Percentiles rank a stretch among this genome's conserved stretches.
These are phyloP conservation scores for Pseudococcus jackbeardsleyi DNA, from an alignment of 2,888 invertebrate genomes.

Conservation along the genomic window DNA sequence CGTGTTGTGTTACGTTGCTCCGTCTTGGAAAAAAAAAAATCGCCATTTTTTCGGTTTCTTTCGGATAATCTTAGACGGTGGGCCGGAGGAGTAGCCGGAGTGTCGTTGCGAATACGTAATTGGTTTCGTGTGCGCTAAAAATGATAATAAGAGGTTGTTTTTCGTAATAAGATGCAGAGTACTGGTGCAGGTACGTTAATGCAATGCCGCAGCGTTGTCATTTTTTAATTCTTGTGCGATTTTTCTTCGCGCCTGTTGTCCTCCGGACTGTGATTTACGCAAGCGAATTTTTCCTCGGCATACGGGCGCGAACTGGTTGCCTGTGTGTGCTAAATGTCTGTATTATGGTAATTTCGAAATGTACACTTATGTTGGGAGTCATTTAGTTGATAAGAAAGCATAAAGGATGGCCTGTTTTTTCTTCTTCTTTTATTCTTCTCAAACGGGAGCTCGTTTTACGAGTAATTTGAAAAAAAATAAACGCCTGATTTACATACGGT, in stretches of 20 bases:
- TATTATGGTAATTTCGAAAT: not conserved
- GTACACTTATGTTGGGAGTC: not conserved
- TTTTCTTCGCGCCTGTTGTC: not conserved
- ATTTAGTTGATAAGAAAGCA: conserved; percentile 19
- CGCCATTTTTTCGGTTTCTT: not conserved
- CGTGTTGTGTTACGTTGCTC: not conserved
- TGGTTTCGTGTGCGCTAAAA: conserved; percentile 24
- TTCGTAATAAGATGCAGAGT: conserved; percentile 40
- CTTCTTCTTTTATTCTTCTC: not conserved
- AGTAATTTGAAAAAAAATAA: conserved; percentile 18
- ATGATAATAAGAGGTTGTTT: conserved; percentile 31
- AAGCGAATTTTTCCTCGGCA: not conserved
- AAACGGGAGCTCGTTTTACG: not conserved
- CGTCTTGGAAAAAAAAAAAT: not conserved
- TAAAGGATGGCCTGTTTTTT: conserved; percentile 11
- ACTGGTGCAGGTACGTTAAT: conserved; percentile 18
- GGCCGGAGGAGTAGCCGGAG: not conserved
- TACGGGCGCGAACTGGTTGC: not conserved
- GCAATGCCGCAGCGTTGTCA: not conserved
- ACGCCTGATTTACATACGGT: not conserved
- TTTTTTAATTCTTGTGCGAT: conserved; percentile 7
- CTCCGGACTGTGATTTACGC: not conserved
- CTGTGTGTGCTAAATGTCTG: not conserved
- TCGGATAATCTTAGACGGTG: too few species aligned
- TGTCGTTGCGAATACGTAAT: conserved; percentile 8